Conservation (phyloP, 2,888 invertebrate genomes). For the Galerucella nymphaeae region DNA sequence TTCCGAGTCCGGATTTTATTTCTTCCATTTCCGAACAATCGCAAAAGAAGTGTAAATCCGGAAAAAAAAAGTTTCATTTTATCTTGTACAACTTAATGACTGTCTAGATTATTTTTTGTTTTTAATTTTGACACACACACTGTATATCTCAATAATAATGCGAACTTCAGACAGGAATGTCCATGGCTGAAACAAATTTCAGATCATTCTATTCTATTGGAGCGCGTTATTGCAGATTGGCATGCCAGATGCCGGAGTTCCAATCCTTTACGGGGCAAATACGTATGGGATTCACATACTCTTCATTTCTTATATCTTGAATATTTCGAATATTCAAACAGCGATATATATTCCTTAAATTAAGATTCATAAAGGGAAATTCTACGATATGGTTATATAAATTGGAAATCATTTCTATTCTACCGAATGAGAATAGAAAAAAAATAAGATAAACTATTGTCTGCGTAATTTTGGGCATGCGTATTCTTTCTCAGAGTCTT, state of each 20-base stretch:
- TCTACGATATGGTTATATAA: background rate
- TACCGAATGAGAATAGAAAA: too few species aligned
- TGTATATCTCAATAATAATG: slow-evolving; percentile 15
- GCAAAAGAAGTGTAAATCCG: background rate
- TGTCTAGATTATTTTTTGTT: background rate
- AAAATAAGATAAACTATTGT: too few species aligned
- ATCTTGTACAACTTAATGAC: background rate
- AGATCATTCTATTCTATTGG: slow-evolving; percentile 27
- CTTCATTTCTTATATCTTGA: background rate
- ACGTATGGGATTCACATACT: slow-evolving; percentile 20
- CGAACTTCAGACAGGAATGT: slow-evolving; percentile 21
- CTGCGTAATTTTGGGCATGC: too few species aligned
- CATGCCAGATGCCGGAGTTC: slow-evolving; percentile 17
- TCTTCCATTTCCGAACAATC: slow-evolving; percentile 11
- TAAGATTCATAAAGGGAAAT: background rate
- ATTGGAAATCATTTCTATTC: background rate
- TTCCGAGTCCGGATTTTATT: slow-evolving; percentile 12
- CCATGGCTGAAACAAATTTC: slow-evolving; percentile 23
- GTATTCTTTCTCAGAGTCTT: too few species aligned
- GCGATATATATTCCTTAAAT: slow-evolving; percentile 1
- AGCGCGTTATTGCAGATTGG: slow-evolving; percentile 23
- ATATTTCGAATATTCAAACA: slow-evolving; percentile 11
- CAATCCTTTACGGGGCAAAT: slow-evolving; percentile 22
- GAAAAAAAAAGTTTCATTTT: background rate
- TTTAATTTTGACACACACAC: background rate